phyloP scores from a whole-genome alignment of 2,113 vertebrate species.

The Cyprinus carpio region DNA sequence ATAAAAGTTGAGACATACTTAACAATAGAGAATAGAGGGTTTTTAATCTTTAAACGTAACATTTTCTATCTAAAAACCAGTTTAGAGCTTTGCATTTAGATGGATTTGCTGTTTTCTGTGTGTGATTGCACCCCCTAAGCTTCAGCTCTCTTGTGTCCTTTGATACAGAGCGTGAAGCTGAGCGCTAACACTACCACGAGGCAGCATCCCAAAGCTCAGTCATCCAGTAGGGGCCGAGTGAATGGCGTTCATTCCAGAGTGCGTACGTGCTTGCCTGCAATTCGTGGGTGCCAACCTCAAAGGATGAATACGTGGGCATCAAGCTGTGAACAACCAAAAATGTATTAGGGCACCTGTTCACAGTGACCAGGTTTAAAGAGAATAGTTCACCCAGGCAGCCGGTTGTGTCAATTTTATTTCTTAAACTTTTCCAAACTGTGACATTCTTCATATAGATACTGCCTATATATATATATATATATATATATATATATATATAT shows the following conservation, averaged over 20 bases:
- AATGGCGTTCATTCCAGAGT: conserved; percentile 51
- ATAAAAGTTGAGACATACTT: background rate
- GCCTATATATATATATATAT: no score
- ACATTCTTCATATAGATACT: background rate
- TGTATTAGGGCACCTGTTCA: conserved; percentile 29
- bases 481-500: no score
- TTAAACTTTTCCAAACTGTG: background rate
- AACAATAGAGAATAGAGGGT: background rate
- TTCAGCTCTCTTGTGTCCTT: conserved; percentile 20
- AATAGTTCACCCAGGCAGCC: background rate
- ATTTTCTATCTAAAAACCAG: background rate
- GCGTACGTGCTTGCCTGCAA: no score
- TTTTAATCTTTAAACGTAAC: background rate
- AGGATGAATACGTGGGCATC: conserved; percentile 23
- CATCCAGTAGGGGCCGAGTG: conserved; percentile 52
- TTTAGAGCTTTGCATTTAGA: background rate
- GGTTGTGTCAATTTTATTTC: background rate
- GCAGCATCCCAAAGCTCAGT: conserved; percentile 64
- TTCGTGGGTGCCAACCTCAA: conserved; percentile 64
- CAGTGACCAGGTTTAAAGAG: background rate
- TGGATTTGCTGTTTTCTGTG: background rate
- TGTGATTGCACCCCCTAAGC: conserved; percentile 3
- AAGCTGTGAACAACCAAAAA: conserved; percentile 48
- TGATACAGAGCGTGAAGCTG: conserved; percentile 70
- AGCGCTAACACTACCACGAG: conserved; percentile 61